Percentiles rank a stretch among this genome's conserved stretches.
Conservation (phyloP, 2,113 vertebrate genomes). For the Clarias magur region DNA sequence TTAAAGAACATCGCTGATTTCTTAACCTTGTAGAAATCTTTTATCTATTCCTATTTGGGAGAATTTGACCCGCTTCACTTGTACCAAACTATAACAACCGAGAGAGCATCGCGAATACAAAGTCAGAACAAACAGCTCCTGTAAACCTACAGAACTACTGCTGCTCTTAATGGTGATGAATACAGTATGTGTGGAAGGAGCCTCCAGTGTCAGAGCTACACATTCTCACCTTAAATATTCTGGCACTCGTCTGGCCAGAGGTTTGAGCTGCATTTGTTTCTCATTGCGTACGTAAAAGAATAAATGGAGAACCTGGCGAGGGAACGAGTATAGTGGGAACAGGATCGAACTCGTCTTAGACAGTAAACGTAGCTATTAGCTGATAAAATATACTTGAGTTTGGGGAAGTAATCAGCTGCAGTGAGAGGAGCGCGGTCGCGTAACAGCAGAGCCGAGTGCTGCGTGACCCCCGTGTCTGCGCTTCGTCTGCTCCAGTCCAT, state of each 20-base stretch:
- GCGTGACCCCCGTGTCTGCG: not conserved
- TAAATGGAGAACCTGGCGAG: not conserved
- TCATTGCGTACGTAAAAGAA: not conserved
- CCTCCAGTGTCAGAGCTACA: not conserved
- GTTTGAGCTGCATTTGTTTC: not conserved
- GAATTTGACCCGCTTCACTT: not conserved
- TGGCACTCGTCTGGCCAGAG: no score
- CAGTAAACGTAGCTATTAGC: not conserved
- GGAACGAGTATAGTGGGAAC: not conserved
- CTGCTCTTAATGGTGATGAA: not conserved
- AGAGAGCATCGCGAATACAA: not conserved
- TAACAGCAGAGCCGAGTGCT: not conserved
- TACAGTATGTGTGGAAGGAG: not conserved
- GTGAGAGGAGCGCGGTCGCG: not conserved
- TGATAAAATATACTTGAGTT: not conserved
- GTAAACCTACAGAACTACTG: not conserved
- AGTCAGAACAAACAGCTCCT: not conserved
- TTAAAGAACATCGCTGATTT: no score
- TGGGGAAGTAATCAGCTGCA: not conserved
- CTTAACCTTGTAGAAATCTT: no score
- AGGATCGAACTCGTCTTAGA: not conserved
- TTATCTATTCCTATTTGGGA: not conserved
- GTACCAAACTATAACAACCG: not conserved
- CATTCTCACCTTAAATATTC: not conserved
- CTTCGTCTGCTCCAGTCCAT: slow-evolving; percentile 29